Evolutionary conservation across 2,797 vertebrate genomes (phyloP).

Genomic region (Sphenopsis melanotis): DNA sequence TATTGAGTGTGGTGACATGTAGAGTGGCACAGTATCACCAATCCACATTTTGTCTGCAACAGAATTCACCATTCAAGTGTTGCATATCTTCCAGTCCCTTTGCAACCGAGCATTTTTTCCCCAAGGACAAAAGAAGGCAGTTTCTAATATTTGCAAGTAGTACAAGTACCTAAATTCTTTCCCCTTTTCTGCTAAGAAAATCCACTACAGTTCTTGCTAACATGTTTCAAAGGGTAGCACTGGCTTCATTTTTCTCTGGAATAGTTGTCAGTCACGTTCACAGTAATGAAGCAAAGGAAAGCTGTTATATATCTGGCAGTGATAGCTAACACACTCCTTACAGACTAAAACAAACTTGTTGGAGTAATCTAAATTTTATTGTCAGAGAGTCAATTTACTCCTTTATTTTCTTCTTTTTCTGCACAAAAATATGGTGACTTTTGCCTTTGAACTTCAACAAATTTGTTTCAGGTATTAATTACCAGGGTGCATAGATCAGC

Average conservation of each 20-base stretch:
- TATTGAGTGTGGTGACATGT: neutral
- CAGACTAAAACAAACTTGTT: neutral
- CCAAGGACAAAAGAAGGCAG: neutral
- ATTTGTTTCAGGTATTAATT: neutral
- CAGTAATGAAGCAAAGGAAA: neutral
- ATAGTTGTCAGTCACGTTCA: rapidly evolving
- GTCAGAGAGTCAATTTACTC: neutral
- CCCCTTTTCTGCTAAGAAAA: neutral
- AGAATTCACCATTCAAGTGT: neutral
- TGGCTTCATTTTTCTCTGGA: neutral
- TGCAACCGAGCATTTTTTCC: neutral
- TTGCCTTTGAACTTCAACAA: neutral
- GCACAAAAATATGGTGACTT: neutral
- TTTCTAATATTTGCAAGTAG: neutral
- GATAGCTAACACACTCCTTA: neutral
- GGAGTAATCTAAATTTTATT: neutral
- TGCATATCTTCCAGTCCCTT: neutral
- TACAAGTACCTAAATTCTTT: neutral
- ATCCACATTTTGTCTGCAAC: neutral
- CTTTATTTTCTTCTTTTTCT: neutral
- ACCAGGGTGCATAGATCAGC: neutral
- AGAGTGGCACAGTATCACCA: neutral
- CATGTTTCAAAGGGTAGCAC: neutral
- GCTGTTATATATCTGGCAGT: neutral
- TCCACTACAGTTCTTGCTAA: neutral